Percentiles rank a stretch among this genome's conserved stretches.
Conservation (phyloP, 2,797 vertebrate genomes). For the Sebastes vulpes region DNA sequence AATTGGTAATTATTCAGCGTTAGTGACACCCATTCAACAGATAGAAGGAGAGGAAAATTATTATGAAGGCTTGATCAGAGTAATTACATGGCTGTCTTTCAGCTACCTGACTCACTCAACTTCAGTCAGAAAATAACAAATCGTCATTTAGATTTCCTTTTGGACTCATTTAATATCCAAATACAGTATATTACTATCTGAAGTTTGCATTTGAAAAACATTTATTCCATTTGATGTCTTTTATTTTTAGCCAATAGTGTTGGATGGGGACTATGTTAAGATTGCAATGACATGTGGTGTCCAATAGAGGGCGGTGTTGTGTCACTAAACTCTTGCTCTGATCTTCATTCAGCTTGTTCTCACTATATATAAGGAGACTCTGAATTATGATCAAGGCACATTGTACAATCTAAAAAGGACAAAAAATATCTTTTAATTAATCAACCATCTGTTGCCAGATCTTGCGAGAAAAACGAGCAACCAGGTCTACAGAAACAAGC, state of each 20-base stretch:
- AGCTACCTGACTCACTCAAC: background rate
- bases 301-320: constrained; percentile 53
- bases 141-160: background rate
- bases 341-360: background rate
- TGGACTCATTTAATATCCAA: background rate
- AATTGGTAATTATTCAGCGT: background rate
- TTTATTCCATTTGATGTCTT: background rate
- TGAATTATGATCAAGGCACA: background rate
- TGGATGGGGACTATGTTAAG: background rate
- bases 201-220: background rate
- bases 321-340: background rate
- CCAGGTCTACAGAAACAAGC: no score
- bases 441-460: background rate
- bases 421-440: constrained; percentile 1
- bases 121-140: background rate
- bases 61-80: constrained; percentile 5
- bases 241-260: background rate
- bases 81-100: background rate
- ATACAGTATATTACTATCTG: background rate
- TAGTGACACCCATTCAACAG: background rate
- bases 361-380: background rate
- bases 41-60: background rate
- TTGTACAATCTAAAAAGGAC: background rate
- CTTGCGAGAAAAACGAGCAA: no score
- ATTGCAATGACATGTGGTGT: background rate